Base-by-base conservation (phyloP, 2,888 invertebrate species). In the Litoditis marina region DNA sequence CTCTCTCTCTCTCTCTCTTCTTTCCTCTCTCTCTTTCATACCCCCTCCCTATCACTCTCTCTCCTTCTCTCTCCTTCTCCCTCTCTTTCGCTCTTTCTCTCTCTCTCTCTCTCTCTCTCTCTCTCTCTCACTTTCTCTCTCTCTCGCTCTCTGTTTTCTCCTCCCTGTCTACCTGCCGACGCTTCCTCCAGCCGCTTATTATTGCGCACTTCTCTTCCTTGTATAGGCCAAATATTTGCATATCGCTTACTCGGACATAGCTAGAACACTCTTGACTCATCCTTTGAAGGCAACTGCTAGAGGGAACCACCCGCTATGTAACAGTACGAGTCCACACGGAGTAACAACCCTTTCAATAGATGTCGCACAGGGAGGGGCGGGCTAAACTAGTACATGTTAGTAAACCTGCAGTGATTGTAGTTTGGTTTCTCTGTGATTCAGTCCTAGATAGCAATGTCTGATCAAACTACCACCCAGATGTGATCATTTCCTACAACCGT, bases 191-290 rank as follows among this genome's bases (percentile, higher is more conserved):
- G 8, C 51, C 31, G 57, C 57, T 57, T 57, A 57, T 57, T 57
- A 57, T 57, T 57, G 49, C 49, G 57, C 42, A 11, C 25, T 53
- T 25, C 55, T 32, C 47, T 49, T 60, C 46, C 60, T 53, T 60
- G 44, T 39, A 31, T 32, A 36, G 53, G 39, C 30, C 52, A 60
- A 60, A 60, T 61, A 61, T 61, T 61, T 61, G 55, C 61, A 61
- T 61, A 61, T 61, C 61, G 61, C 61, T 61, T 61, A 61, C 61
- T 60, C 60, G 60, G 53, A 60, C 57, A 57, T 47, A 47, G 54
- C 54, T 49, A 47, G 57, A 57, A 57, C 57, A 31, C 49, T 57
- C 57, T 57, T 57, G 57, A 57, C 57, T 57, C 57, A 57, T 57
- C 57, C 57, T 32, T 49, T 57, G 57, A 47, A 57, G 57, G 47